Conservation (phyloP, 2,113 vertebrate species). For the Menidia beryllina region DNA sequence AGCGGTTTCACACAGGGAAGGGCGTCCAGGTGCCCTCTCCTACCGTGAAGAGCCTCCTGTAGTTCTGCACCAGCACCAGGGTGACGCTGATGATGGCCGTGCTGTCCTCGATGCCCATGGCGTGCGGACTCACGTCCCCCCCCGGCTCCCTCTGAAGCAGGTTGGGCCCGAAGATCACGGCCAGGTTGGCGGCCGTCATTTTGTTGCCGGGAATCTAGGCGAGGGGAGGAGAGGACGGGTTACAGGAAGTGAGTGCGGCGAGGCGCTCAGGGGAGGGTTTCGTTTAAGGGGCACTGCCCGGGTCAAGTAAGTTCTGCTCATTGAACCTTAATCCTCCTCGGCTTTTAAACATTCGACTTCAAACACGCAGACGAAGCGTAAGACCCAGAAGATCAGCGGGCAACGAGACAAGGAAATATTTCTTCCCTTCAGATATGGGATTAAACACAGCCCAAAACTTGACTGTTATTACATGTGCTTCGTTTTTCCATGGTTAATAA, state of each 20-base stretch:
- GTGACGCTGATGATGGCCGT: constrained; percentile 87
- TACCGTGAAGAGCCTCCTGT: constrained; percentile 88
- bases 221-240: not conserved
- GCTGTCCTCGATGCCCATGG: constrained; percentile 87
- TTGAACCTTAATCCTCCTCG: too few relatives aligned
- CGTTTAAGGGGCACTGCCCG: too few relatives aligned
- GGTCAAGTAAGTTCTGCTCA: too few relatives aligned
- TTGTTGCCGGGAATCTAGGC: constrained; percentile 91
- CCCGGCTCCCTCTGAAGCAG: constrained; percentile 87
- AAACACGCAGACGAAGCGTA: too few relatives aligned
- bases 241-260: too few relatives aligned
- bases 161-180: constrained; percentile 92
- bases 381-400: too few relatives aligned
- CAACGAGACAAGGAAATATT: not conserved
- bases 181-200: constrained; percentile 93
- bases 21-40: not conserved
- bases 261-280: too few relatives aligned
- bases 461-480: too few relatives aligned
- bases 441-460: too few relatives aligned
- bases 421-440: too few relatives aligned
- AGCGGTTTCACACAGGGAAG: too few relatives aligned
- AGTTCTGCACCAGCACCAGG: constrained; percentile 88
- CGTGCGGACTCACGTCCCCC: constrained; percentile 76
- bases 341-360: not conserved
- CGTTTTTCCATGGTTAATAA: too few relatives aligned